Evolutionary conservation across 37 sponge, comb jelly and placozoan species (phyloP), one percentile per base, ranked within the genome.

Genomic region (Petrosia ficiformis): DNA sequence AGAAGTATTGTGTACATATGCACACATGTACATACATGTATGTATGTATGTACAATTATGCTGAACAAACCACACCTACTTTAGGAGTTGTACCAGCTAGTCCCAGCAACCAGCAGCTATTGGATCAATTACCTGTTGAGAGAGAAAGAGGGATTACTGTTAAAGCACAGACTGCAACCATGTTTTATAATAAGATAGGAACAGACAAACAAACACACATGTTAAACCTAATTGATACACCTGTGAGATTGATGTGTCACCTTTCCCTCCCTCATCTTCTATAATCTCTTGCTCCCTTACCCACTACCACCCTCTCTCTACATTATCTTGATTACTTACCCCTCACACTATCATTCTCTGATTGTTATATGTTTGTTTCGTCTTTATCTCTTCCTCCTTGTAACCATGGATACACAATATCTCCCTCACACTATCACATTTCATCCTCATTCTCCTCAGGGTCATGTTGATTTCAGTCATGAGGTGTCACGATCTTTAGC

Each of bases 151-250:
- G 98, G 14, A 97, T 97, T 60, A 97, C 98, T 31, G 93, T 97
- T 24, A 97, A 97, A 79, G 98, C 98, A 2, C 98, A 93, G 82
- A 90, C 95, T 28, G 95, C 88, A 25, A 71, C 95, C 42, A 86
- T 94, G 83, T 22, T 65, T 1, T 56, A 75, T 66, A 16, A 75
- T 10, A 70, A 74, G 24, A n/a, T n/a, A n/a, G n/a, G n/a, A n/a
- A n/a, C n/a, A n/a, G n/a, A n/a, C n/a, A n/a, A n/a, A n/a, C n/a
- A n/a, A n/a, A n/a, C n/a, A n/a, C 41, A 77, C 22, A 77, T 97
- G 70, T 78, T 97, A 42, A 97, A 97, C 75, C 80, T 97, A 25
- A 94, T 97, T 43, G 98, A 97, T 59, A 97, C 98, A 32, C 98
- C 98, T 25, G 96, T 94, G 60, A 83, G 90, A 48, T 48, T 48